phyloP scores from a whole-genome alignment of 1,140 invertebrate species.

The Heliconius congener region DNA sequence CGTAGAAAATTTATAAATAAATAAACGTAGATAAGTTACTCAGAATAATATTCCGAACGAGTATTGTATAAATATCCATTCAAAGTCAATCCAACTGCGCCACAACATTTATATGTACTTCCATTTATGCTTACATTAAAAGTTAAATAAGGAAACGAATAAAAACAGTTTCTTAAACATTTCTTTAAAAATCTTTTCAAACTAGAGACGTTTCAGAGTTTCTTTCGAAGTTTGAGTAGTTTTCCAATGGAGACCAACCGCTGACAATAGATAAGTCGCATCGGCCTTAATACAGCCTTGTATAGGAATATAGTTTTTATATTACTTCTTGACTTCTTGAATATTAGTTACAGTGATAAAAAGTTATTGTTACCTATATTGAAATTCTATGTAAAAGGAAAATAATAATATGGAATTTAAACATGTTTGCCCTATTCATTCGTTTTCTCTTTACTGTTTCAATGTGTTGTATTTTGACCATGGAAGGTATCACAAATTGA shows the following conservation, averaged over 20 bases:
- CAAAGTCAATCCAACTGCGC: neutral
- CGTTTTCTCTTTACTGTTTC: too few species aligned
- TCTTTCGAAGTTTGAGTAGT: conserved; percentile 20
- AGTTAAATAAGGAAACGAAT: neutral
- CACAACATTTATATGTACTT: neutral
- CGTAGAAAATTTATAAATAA: too few species aligned
- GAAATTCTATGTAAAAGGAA: neutral
- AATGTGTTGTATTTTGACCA: too few species aligned
- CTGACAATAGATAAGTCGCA: conserved; percentile 22
- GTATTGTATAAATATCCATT: neutral
- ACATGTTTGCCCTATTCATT: too few species aligned
- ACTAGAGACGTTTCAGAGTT: conserved; percentile 6
- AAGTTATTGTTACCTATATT: neutral
- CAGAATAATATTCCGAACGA: neutral
- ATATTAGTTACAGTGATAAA: neutral
- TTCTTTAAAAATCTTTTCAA: conserved; percentile 1
- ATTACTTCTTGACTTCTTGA: neutral
- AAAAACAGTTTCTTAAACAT: conserved; percentile 5
- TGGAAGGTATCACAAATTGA: too few species aligned
- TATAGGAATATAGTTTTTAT: conserved; percentile 5
- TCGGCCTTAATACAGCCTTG: conserved; percentile 12
- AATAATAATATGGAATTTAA: neutral
- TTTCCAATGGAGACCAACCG: conserved; percentile 11
- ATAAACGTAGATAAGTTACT: neutral
- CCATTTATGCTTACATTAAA: conserved; percentile 11